These are phyloP conservation scores for Catonia carolina DNA, from an alignment of 2,888 invertebrate species.

Conservation along the genomic window DNA sequence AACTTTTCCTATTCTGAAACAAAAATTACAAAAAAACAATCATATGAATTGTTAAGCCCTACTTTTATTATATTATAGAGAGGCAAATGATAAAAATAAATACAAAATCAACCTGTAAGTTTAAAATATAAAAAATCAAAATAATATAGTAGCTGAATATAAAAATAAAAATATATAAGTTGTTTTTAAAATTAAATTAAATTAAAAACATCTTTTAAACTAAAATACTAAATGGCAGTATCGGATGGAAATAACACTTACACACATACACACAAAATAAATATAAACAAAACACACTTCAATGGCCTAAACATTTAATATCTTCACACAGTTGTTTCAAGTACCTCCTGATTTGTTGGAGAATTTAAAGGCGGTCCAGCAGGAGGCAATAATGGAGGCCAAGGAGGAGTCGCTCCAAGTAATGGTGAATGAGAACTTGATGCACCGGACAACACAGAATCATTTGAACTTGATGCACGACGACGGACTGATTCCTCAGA, in stretches of 20 bases:
- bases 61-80: too few relatives aligned
- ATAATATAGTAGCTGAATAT: too few relatives aligned
- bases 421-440: conserved; percentile 41
- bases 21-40: too few relatives aligned
- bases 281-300: conserved; percentile 1
- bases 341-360: conserved; percentile 48
- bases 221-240: neutral
- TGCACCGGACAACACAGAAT: conserved; percentile 51
- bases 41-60: too few relatives aligned
- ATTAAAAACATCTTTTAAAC: too few relatives aligned
- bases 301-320: neutral
- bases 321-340: conserved; percentile 58
- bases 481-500: conserved; percentile 56
- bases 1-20: too few relatives aligned
- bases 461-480: conserved; percentile 54
- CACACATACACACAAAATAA: neutral
- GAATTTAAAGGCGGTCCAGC: conserved; percentile 7
- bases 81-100: too few relatives aligned
- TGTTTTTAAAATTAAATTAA: too few relatives aligned
- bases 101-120: too few relatives aligned
- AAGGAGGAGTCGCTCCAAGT: conserved; percentile 38
- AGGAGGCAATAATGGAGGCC: conserved; percentile 22
- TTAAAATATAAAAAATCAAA: too few relatives aligned
- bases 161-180: too few relatives aligned
- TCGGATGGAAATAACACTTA: conserved; percentile 7